Base-by-base conservation (phyloP, 2,888 invertebrate species). In the Stenodera caucasica region DNA sequence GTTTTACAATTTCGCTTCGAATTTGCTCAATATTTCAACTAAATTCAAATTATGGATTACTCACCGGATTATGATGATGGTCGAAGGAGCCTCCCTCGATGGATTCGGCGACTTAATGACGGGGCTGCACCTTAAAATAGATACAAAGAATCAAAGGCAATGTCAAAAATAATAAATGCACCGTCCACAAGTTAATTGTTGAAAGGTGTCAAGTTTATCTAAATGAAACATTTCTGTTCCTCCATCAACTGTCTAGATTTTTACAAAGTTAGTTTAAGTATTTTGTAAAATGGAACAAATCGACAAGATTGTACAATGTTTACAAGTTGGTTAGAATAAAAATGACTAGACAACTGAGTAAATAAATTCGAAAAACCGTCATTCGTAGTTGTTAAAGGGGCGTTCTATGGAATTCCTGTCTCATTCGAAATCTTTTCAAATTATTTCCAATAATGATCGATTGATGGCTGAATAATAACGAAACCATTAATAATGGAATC, bases 271-370 rank as follows among this genome's bases (percentile, higher is more conserved):
- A 26, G 26, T 21, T 4, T 11, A 45, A 45, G 12, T 45, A 45
- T 45, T 23, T 45, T 23, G 45, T 45, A n/a, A 45, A 45, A 23
- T 11, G 2, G 21, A 45, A 45, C 45, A 45, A 23, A 45, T 45
- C 45, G 21, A 45, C 45, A 45, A 45, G 45, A 45, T 45, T n/a
- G 21, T 45, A 45, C 23, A 23, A 45, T 45, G 45, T 45, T 45
- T 45, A 23, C 45, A 45, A 23, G 45, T 45, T 45, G 23, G 21
- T 45, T 45, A 5, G 45, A 45, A 45, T 58, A 53, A 58, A 53
- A 58, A 58, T 56, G 49, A 58, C 53, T 45, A 37, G 58, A 58
- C 58, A 54, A 53, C 35, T 54, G 37, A 54, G 35, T 54, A 54
- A 58, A 53, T 58, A 58, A 53, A 30, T 54, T 54, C 53, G 1